Conservation (phyloP, 2,113 vertebrate genomes). For the Acrocephalus arundinaceus region DNA sequence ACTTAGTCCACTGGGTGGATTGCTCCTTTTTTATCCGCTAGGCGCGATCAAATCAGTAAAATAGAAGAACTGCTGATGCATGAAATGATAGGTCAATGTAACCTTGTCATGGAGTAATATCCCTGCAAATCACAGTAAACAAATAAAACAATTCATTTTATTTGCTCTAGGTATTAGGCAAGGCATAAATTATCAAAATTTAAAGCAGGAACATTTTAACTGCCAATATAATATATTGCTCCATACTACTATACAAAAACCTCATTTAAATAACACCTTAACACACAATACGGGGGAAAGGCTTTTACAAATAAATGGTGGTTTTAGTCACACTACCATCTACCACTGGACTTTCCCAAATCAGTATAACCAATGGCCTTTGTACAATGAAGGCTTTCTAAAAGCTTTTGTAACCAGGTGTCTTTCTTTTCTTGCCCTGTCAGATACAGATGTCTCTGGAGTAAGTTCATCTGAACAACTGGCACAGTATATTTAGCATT, state of each 20-base stretch:
- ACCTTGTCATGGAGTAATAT: conserved; percentile 23
- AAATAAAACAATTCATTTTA: conserved; percentile 17
- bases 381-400: neutral
- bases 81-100: conserved; percentile 51
- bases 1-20: conserved; percentile 25
- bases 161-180: neutral
- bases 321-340: neutral
- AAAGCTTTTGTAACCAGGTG: neutral
- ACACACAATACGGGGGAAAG: neutral
- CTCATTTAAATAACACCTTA: neutral
- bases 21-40: conserved; percentile 21
- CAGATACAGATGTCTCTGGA: neutral
- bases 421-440: neutral
- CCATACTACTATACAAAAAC: neutral
- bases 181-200: neutral
- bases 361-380: neutral
- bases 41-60: conserved; percentile 26
- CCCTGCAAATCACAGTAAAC: conserved; percentile 38
- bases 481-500: neutral
- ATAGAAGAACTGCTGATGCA: conserved; percentile 56
- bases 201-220: neutral
- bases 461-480: neutral
- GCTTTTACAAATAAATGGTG: neutral
- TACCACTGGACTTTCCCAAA: neutral
- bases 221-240: neutral